These are phyloP conservation scores for Syngnathus rostellatus DNA, from an alignment of 2,797 vertebrate genomes.

Conservation along the genomic window DNA sequence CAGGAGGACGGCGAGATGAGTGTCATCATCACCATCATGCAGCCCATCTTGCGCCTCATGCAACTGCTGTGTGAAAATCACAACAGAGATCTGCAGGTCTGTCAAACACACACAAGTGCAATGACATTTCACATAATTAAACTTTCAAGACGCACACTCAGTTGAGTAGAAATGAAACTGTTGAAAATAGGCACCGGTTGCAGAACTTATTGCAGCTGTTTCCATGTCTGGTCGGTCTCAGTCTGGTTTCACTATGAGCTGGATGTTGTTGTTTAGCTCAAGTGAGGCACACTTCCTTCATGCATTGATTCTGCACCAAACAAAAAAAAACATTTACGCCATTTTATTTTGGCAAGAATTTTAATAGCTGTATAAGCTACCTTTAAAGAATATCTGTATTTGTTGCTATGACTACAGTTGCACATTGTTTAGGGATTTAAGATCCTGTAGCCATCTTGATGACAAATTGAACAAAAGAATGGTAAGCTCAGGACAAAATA, in stretches of 20 bases:
- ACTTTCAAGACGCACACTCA: slow-evolving; percentile 3
- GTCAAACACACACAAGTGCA: slow-evolving; percentile 1
- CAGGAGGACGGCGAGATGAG: slow-evolving; percentile 97
- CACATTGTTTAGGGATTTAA: too few relatives aligned
- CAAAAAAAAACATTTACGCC: too few relatives aligned
- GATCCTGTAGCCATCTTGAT: not conserved
- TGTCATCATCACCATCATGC: slow-evolving; percentile 93
- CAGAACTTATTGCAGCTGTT: slow-evolving; percentile 53
- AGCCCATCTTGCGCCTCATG: slow-evolving; percentile 93
- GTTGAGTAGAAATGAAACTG: slow-evolving; percentile 61
- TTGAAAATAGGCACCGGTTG: slow-evolving; percentile 47
- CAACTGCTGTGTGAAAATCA: slow-evolving; percentile 98
- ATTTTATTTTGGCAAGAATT: too few relatives aligned
- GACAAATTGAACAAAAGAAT: not conserved
- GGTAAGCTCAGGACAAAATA: too few relatives aligned
- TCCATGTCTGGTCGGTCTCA: slow-evolving; percentile 45
- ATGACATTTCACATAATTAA: not conserved
- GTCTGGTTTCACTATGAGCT: slow-evolving; percentile 64
- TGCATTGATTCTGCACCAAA: too few relatives aligned
- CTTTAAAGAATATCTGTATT: too few relatives aligned
- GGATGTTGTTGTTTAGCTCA: not conserved
- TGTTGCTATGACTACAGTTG: too few relatives aligned
- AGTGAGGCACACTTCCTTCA: too few relatives aligned
- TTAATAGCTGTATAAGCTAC: too few relatives aligned
- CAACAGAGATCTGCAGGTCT: slow-evolving; percentile 93